Conservation (phyloP, 2,113 vertebrate species). For the Pycnonotus jocosus region DNA sequence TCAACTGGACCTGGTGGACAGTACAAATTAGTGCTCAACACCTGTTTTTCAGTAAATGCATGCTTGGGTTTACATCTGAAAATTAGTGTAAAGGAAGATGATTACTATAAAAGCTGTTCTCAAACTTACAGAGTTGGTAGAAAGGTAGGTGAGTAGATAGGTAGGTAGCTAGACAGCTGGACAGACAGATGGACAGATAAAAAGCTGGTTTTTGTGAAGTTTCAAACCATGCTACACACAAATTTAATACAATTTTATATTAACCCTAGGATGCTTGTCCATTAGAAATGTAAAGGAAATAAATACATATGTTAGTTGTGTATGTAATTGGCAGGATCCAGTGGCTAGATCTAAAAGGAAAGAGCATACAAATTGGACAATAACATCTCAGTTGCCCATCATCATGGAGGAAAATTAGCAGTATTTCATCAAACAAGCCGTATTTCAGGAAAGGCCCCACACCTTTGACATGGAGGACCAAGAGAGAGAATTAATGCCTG, state of each 20-base stretch:
- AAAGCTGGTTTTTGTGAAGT: background rate
- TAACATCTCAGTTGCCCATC: background rate
- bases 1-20: background rate
- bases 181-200: background rate
- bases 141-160: background rate
- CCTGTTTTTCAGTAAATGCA: background rate
- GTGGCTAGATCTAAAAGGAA: background rate
- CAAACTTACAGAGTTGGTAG: background rate
- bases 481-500: background rate
- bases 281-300: background rate
- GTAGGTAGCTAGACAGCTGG: background rate
- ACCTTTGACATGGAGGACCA: background rate
- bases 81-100: background rate
- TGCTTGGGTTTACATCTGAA: background rate
- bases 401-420: background rate
- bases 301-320: background rate
- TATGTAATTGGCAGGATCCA: background rate
- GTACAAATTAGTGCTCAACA: background rate
- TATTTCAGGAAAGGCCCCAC: background rate
- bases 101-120: background rate
- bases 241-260: background rate
- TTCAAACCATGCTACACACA: background rate
- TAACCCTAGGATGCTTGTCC: background rate
- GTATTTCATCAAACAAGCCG: background rate
- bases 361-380: background rate